Base-by-base conservation (phyloP, 2,888 invertebrate species). In the Acleris holmiana region DNA sequence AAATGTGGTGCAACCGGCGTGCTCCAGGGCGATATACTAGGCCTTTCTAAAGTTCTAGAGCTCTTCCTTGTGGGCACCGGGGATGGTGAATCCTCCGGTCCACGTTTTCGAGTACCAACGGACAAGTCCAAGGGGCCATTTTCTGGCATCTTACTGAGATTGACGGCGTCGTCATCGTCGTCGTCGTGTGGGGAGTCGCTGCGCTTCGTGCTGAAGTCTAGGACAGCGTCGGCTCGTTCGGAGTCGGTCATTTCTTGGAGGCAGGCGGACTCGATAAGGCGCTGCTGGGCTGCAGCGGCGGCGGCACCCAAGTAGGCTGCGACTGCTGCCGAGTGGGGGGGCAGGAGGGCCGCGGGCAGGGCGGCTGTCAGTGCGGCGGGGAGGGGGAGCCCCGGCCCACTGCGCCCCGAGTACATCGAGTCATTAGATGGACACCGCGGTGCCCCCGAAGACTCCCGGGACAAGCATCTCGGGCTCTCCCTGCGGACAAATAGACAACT, bases 401-500 rank as follows among this genome's bases (percentile, higher is more conserved):
- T 92, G 79, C 95, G 93, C 68, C 95, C 95, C 51, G 96, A 95
- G 80, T 95, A 95, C 78, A 95, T 93, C n/a, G 96, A 96, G 84
- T 96, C 96, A 79, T 95, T 95, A 64, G 96, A 96, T 68, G 96
- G 96, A 86, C 96, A 96, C 71, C 96, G 94, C 69, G 94, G 95
- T 73, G 93, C 94, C 70, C 95, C 95, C 70, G 95, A 95, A 66
- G 97, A 97, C 82, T 97, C 97, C 78, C 96, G 94, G 63, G 97
- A 97, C 73, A 96, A 95, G 89, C 97, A 97, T 81, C 97, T 94
- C 71, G 96, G 96, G 88, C 96, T 96, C 88, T 97, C 96, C 92
- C 97, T 97, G 95, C 18, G 94, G 94, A 90, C 93, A 93, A 93
- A 80, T 77, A 83, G 71, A 69, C 50, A 63, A 73, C 68, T 70